Base-by-base conservation (phyloP, 1,140 invertebrate species). In the Magallana ariakensis region DNA sequence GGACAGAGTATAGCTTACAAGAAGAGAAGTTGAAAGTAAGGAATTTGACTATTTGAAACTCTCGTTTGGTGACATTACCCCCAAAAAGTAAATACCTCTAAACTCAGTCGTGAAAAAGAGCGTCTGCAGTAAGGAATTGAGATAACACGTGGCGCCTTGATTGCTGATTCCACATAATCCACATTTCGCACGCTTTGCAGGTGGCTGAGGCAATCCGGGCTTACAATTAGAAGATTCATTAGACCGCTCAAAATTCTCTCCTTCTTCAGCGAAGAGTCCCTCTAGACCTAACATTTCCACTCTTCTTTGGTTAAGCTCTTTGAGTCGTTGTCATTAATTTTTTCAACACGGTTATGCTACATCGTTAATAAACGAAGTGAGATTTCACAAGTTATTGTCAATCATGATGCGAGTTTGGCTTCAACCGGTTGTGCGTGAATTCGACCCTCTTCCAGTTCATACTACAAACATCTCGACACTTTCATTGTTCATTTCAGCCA, bases 61-160 rank as follows among this genome's bases (percentile, higher is more conserved):
- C 33, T 33, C 33, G 33, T 33, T 46, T 46, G 0, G 33, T 46
- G 33, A 0, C 33, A 46, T 2, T 46, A 46, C 33, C 33, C 2
- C 33, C 2, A 80, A 33, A 19, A 46, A 26, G 22, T 10, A 60
- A 33, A 56, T 57, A 95, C 94, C 94, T 93, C 94, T 93, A 87
- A 95, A 95, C 91, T 95, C 95, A 19, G 94, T 94, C 11, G 94
- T 94, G 4, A 92, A 90, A 33, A 94, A 85, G 19, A 95, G 87
- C 3, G 94, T 94, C 87, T 95, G 94, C 6, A 95, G 85, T 9
- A 94, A 87, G 46, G 92, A 93, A 84, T 95, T 95, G 6, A 95
- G 89, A 86, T 94, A 95, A 86, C 94, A 95, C 9, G 94, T 95
- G 5, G 94, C 93, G 62, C 94, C 94, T 87, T 94, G 94, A 85